Percentiles rank a stretch among this genome's conserved stretches.
Conservation (phyloP, 2,797 vertebrate genomes). For the Tarsius wallacei region DNA sequence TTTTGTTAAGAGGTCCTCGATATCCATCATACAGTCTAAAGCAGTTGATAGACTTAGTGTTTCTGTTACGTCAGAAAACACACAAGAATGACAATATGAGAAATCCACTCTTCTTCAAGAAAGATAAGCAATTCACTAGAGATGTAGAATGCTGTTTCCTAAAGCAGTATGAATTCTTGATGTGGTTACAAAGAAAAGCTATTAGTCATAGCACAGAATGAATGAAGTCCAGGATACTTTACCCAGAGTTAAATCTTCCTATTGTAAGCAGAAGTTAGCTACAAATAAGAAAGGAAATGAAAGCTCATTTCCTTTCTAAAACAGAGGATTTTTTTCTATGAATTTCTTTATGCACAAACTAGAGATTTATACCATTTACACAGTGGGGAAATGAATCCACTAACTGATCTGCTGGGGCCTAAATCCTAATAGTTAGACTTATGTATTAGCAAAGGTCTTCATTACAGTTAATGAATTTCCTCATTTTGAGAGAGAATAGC, state of each 20-base stretch:
- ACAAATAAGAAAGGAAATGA: slow-evolving; percentile 78
- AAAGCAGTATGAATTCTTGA: slow-evolving; percentile 79
- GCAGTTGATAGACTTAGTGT: slow-evolving; percentile 72
- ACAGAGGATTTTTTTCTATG: slow-evolving; percentile 61
- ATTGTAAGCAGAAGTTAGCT: slow-evolving; percentile 66
- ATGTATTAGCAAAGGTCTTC: slow-evolving; percentile 11
- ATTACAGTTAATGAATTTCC: slow-evolving; percentile 20
- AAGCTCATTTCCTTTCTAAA: slow-evolving; percentile 70
- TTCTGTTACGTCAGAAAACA: slow-evolving; percentile 82
- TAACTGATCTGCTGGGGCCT: background rate
- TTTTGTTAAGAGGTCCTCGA: slow-evolving; percentile 78
- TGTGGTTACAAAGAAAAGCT: slow-evolving; percentile 80
- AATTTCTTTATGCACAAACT: slow-evolving; percentile 66
- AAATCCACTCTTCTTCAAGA: slow-evolving; percentile 85
- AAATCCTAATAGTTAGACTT: slow-evolving; percentile 4
- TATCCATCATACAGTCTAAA: slow-evolving; percentile 65
- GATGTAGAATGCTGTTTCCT: slow-evolving; percentile 84
- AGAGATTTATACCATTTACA: slow-evolving; percentile 19
- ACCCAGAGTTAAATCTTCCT: slow-evolving; percentile 74
- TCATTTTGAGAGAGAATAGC: slow-evolving; percentile 33
- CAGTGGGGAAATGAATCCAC: background rate
- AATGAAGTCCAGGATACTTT: slow-evolving; percentile 81
- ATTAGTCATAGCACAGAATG: slow-evolving; percentile 73
- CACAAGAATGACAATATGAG: slow-evolving; percentile 81
- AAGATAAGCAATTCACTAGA: slow-evolving; percentile 84